Conservation (phyloP, 2,113 vertebrate genomes). For the Mustelus asterias region DNA sequence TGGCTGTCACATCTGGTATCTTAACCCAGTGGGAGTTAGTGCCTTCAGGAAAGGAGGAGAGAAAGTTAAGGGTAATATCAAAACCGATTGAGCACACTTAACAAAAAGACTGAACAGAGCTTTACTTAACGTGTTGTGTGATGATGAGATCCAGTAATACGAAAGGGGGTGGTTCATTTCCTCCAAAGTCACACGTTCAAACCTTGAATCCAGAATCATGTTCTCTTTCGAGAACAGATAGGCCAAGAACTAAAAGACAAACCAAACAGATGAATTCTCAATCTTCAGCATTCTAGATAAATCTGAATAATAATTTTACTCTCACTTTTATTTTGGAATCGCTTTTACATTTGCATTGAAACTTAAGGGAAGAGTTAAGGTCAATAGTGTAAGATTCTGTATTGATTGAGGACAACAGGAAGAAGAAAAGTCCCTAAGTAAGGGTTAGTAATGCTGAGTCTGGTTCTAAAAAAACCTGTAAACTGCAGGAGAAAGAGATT, state of each 20-base stretch:
- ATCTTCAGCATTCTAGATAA: not conserved
- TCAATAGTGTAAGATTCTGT: not conserved
- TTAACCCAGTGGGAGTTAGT: not conserved
- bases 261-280: not conserved
- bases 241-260: slow-evolving; percentile 61
- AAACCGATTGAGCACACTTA: not conserved
- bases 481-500: not conserved
- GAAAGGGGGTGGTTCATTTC: slow-evolving; percentile 76
- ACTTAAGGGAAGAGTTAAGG: not conserved
- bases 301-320: not conserved
- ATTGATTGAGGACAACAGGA: not conserved
- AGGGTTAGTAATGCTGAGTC: not conserved
- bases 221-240: slow-evolving; percentile 82
- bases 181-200: slow-evolving; percentile 53
- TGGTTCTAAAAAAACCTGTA: not conserved
- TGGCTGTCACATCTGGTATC: not conserved
- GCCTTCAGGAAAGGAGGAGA: not conserved
- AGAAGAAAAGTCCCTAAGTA: not conserved
- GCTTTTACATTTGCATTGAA: not conserved
- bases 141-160: slow-evolving; percentile 82
- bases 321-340: not conserved
- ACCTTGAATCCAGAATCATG: slow-evolving; percentile 60
- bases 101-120: not conserved
- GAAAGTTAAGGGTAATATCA: not conserved
- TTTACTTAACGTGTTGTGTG: slow-evolving; percentile 72